Evolutionary conservation across 1,140 invertebrate genomes (phyloP).

Genomic region (Nasonia longicornis): DNA sequence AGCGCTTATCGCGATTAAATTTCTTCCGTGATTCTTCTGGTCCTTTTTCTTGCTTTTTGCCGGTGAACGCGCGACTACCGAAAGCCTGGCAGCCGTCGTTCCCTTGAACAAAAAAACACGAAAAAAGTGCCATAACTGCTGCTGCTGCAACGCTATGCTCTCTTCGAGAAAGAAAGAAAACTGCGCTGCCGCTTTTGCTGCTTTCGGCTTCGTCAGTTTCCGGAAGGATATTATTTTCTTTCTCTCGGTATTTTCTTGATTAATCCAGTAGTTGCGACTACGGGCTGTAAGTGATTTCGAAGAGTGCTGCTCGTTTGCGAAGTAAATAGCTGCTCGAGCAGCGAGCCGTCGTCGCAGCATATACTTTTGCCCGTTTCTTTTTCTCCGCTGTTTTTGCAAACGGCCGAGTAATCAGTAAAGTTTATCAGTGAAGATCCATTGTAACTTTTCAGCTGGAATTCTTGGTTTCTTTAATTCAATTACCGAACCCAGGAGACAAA

Average conservation of each 20-base stretch:
- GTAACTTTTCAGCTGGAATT: background rate
- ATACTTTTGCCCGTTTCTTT: background rate
- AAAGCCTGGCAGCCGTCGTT: background rate
- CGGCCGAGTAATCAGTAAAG: slow-evolving; percentile 32
- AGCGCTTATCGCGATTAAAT: slow-evolving; percentile 1
- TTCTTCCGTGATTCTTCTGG: background rate
- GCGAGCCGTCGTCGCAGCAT: background rate
- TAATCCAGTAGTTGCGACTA: slow-evolving; percentile 23
- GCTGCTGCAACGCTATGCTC: background rate
- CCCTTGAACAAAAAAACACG: background rate
- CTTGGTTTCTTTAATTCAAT: slow-evolving; percentile 28
- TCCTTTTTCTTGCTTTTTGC: background rate
- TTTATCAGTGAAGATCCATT: slow-evolving; percentile 6
- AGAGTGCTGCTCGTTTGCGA: slow-evolving; percentile 37
- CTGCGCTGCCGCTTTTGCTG: background rate
- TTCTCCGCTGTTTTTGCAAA: slow-evolving; percentile 4
- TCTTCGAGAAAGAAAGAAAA: slow-evolving; percentile 13
- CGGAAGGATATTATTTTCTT: slow-evolving; percentile 25
- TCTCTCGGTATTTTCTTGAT: slow-evolving; percentile 39
- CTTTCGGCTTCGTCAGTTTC: background rate
- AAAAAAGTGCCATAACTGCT: background rate
- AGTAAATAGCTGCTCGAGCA: slow-evolving; percentile 19
- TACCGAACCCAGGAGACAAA: background rate
- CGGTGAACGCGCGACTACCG: background rate
- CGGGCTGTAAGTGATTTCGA: slow-evolving; percentile 41